Conservation (phyloP, 2,113 vertebrate genomes). For the Triplophysa siluroides region DNA sequence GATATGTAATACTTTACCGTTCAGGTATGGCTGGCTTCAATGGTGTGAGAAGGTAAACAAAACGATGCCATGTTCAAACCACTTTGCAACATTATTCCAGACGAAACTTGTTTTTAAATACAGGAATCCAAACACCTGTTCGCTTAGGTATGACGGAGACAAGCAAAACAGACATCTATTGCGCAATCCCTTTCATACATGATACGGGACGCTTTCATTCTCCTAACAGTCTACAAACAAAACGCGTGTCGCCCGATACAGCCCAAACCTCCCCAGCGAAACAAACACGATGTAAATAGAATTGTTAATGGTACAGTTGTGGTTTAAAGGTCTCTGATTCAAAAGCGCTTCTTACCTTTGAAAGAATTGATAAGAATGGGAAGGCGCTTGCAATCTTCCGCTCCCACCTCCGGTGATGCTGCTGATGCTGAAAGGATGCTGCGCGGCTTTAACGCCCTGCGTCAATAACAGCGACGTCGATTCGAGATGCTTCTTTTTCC, state of each 20-base stretch:
- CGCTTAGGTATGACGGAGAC: background rate
- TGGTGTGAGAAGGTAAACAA: slow-evolving; percentile 1
- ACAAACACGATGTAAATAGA: background rate
- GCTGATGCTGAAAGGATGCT: slow-evolving; percentile 43
- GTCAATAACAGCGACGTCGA: slow-evolving; percentile 36
- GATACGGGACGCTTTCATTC: slow-evolving; percentile 16
- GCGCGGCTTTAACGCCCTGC: slow-evolving; percentile 28
- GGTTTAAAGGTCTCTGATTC: background rate
- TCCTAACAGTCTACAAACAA: slow-evolving; percentile 8
- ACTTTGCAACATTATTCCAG: background rate
- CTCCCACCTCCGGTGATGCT: slow-evolving; percentile 13
- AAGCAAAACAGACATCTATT: slow-evolving; percentile 2
- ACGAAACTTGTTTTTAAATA: background rate
- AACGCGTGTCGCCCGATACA: background rate
- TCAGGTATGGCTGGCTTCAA: no score
- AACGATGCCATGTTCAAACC: background rate
- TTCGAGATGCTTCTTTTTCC: slow-evolving; percentile 10
- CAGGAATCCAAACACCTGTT: background rate
- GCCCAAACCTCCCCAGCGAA: background rate
- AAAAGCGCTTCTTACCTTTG: slow-evolving; percentile 24
- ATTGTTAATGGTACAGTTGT: background rate
- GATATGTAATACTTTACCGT: no score
- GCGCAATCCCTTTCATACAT: slow-evolving; percentile 17
- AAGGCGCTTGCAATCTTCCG: slow-evolving; percentile 6
- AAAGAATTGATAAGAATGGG: slow-evolving; percentile 8